Evolutionary conservation across 35 echinoderm and acorn worm species (phyloP).

Genomic region (Apostichopus californicus): DNA sequence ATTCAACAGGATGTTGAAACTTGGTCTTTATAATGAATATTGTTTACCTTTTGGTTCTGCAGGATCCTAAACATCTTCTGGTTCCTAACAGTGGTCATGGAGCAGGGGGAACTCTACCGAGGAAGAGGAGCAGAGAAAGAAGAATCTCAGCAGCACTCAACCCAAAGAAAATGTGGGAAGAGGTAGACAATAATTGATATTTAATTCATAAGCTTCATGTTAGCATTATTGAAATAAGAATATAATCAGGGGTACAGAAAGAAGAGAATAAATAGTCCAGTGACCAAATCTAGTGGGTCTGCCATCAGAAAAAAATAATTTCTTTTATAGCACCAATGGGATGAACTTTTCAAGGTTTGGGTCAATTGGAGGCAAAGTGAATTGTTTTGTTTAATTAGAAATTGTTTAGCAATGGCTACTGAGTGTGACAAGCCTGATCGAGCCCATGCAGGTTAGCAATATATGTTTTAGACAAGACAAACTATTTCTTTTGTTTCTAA

Average conservation of each 20-base stretch:
- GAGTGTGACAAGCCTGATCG: too few species aligned
- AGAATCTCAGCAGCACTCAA: constrained; percentile 88
- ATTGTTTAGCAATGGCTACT: too few species aligned
- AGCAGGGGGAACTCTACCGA: constrained; percentile 62
- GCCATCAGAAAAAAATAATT: background rate
- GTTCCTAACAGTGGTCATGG: constrained; percentile 42
- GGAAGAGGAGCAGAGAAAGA: constrained; percentile 75
- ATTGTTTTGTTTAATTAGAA: too few species aligned
- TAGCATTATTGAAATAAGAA: background rate
- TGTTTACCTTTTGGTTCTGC: background rate
- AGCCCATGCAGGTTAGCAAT: too few species aligned
- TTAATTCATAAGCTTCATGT: background rate
- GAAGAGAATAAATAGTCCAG: background rate
- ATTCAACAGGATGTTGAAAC: too few species aligned
- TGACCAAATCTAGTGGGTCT: background rate
- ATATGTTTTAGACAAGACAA: too few species aligned
- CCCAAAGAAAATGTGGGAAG: constrained; percentile 99
- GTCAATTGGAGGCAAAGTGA: too few species aligned
- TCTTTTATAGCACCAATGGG: background rate
- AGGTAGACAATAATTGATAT: constrained; percentile 59
- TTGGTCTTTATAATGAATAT: too few species aligned
- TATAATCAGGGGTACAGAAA: too few species aligned
- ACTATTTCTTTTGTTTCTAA: too few species aligned
- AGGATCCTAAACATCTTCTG: constrained; percentile 83
- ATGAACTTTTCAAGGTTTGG: too few species aligned